Conservation (phyloP, 2,797 vertebrate species). For the Aeoliscus strigatus region DNA sequence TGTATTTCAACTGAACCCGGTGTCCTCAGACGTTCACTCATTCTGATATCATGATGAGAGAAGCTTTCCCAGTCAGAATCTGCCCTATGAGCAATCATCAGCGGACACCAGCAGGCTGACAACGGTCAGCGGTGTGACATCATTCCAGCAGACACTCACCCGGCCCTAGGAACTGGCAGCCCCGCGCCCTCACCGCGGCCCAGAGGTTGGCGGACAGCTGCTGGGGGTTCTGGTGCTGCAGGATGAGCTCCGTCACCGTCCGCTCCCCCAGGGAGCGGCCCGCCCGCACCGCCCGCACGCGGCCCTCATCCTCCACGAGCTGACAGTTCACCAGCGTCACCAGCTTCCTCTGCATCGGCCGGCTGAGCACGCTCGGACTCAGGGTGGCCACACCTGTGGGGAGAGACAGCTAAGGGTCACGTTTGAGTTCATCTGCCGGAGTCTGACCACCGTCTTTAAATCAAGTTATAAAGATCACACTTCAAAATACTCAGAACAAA, state of each 20-base stretch:
- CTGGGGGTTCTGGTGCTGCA: constrained; percentile 96
- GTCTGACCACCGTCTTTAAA: too few relatives aligned
- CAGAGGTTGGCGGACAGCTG: constrained; percentile 95
- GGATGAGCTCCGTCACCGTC: constrained; percentile 90
- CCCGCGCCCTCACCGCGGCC: constrained; percentile 91
- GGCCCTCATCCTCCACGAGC: constrained; percentile 93
- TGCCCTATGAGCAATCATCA: constrained; percentile 97
- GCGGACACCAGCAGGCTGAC: constrained; percentile 72
- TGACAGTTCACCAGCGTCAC: constrained; percentile 95
- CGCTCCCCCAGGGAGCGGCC: constrained; percentile 90
- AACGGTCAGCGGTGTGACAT: constrained; percentile 54
- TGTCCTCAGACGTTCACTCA: constrained; percentile 63
- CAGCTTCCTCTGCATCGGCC: constrained; percentile 96
- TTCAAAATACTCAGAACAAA: too few relatives aligned
- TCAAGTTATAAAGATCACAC: too few relatives aligned
- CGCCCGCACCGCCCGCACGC: constrained; percentile 85
- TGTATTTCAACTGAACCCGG: constrained; percentile 6
- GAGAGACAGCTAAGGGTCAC: background rate
- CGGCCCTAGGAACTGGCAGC: constrained; percentile 94
- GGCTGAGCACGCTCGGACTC: constrained; percentile 88
- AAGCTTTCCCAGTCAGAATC: constrained; percentile 84
- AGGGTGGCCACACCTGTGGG: constrained; percentile 80
- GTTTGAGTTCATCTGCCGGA: too few relatives aligned
- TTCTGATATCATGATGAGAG: constrained; percentile 66
- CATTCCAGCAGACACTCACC: constrained; percentile 69